phyloP scores from a whole-genome alignment of 2,797 vertebrate species.

The Intellagama lesueurii region DNA sequence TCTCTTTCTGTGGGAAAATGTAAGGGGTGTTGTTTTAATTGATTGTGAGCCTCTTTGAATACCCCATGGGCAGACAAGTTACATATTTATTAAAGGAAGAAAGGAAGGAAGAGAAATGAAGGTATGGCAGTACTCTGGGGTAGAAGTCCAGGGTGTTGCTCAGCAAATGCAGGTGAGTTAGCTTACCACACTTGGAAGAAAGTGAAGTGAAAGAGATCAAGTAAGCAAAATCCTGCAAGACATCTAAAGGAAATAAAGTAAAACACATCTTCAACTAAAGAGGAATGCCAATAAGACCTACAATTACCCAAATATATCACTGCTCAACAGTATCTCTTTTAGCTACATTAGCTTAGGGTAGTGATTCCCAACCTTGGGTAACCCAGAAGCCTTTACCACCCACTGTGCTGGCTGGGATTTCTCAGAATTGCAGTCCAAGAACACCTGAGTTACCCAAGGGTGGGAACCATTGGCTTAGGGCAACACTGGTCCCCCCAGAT shows the following conservation, averaged over 20 bases:
- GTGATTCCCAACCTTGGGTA: too few species aligned
- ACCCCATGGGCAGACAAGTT: too few species aligned
- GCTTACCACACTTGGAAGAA: not conserved
- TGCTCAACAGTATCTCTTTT: not conserved
- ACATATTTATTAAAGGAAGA: too few species aligned
- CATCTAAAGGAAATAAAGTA: not conserved
- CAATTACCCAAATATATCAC: not conserved
- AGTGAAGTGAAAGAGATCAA: not conserved
- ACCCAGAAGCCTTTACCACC: too few species aligned
- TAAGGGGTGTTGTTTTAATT: not conserved
- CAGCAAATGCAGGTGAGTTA: not conserved
- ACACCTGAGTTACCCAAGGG: too few species aligned
- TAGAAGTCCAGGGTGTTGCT: not conserved
- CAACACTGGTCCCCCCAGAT: too few species aligned
- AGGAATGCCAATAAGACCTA: not conserved
- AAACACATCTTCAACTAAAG: not conserved
- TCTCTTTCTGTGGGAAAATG: not conserved
- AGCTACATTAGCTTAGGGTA: too few species aligned
- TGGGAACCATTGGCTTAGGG: too few species aligned
- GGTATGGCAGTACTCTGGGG: not conserved
- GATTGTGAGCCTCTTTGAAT: too few species aligned
- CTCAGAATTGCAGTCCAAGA: too few species aligned
- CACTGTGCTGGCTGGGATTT: too few species aligned
- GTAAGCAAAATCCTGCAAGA: not conserved
- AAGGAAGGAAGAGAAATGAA: too few species aligned